A percentile compares a stretch with the other conserved stretches of the same genome.
Evolutionary conservation across 2,888 invertebrate species (phyloP).

Genomic region (Cerastoderma edule): DNA sequence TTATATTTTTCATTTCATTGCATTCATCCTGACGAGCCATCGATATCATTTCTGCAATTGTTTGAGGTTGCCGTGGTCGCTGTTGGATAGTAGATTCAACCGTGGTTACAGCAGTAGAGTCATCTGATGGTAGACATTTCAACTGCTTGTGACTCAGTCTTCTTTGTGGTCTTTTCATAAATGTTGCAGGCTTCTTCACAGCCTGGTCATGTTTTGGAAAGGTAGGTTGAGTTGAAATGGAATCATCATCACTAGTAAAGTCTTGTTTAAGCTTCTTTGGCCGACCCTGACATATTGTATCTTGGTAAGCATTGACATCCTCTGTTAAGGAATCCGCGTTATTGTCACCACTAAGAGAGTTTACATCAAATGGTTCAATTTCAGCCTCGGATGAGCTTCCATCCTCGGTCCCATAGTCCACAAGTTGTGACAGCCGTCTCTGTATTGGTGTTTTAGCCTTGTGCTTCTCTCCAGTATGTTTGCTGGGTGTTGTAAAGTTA

Average conservation of each 20-base stretch:
- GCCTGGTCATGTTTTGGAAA: background rate
- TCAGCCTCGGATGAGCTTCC: slow-evolving; percentile 25
- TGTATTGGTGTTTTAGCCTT: background rate
- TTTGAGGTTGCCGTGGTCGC: background rate
- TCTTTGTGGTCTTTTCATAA: slow-evolving; percentile 9
- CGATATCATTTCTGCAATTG: background rate
- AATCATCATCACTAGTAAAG: slow-evolving; percentile 4
- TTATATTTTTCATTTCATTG: background rate
- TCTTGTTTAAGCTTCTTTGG: slow-evolving; percentile 18
- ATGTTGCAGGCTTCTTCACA: background rate
- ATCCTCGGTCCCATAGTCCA: slow-evolving; percentile 40
- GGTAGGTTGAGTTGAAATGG: background rate
- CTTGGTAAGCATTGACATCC: background rate
- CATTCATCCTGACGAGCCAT: background rate
- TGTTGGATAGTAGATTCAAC: too few relatives aligned
- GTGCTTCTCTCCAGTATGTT: background rate
- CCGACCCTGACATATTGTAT: background rate
- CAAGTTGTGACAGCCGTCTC: slow-evolving; percentile 23
- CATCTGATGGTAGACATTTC: slow-evolving; percentile 1
- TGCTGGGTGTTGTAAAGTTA: background rate
- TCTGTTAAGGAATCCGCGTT: background rate
- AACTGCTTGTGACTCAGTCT: slow-evolving; percentile 24
- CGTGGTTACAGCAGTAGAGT: too few relatives aligned
- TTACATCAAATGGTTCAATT: slow-evolving; percentile 48
- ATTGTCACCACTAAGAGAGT: slow-evolving; percentile 18